Evolutionary conservation across 2,113 vertebrate species (phyloP), one percentile per base, ranked within the genome.

Genomic region (Saccopteryx bilineata): DNA sequence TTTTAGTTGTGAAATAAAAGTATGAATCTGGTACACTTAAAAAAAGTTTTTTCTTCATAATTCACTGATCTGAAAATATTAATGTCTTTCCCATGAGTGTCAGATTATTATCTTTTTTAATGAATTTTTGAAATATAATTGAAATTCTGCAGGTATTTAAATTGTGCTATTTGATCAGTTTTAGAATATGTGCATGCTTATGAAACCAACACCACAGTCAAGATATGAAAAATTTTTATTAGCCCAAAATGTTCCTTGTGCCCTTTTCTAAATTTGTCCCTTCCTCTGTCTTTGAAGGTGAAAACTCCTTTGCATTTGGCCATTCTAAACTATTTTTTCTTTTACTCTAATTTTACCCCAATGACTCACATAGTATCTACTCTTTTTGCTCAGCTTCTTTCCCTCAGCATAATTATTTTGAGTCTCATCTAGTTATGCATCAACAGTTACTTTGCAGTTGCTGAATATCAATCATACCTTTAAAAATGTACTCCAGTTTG

Each of bases 81-180:
- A 75, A n/a, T 28, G 48, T 65, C 5, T 63, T 69, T 46, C 21
- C 28, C 24, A 17, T 69, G 79, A 50, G 33, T 80, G 60, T 52
- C 21, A 87, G 21, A 19, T 18, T 56, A 89, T 88, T 58, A 54
- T 56, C 23, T 88, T 26, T 56, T 93, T 91, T 78, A 79, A 94
- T 88, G 65, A 88, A 24, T 65, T 52, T 82, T 63, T 82, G 63
- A 90, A 87, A 75, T 56, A 82, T 24, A 91, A 66, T 28, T 93
- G 48, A 78, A 80, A 10, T 58, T 21, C 4, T 52, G 31, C 3
- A 17, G 24, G 61, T 58, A 50, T 82, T 90, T 66, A 82, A 81
- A 46, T 50, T 33, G 19, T 84, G 24, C 4, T 74, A 81, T 58
- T 79, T 90, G 33, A 31, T 90, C 11, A 9, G 23, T 80, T 66